Conservation (phyloP, 2,113 vertebrate species). For the Eonycteris spelaea region DNA sequence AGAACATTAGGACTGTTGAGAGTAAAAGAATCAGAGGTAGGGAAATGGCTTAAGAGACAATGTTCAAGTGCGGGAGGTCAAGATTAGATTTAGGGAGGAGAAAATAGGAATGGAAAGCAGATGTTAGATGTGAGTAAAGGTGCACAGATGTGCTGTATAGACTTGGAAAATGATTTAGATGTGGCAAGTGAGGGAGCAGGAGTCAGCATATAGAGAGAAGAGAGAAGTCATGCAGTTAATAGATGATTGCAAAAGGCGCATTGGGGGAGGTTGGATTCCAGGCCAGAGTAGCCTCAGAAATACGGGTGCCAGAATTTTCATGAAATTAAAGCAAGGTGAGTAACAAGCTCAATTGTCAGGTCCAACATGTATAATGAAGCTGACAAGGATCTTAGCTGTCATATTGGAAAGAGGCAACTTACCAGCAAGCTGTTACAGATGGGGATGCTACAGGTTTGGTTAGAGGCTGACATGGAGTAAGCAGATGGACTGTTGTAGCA, state of each 20-base stretch:
- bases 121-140: not conserved
- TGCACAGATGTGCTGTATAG: not conserved
- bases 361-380: not conserved
- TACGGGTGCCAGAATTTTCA: not conserved
- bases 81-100: conserved; percentile 20
- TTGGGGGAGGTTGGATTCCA: not conserved
- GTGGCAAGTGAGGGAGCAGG: not conserved
- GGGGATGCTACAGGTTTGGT: not conserved
- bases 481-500: not conserved
- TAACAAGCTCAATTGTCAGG: not conserved
- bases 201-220: not conserved
- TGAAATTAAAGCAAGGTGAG: conserved; percentile 19
- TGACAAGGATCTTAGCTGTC: not conserved
- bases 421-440: not conserved
- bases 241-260: not conserved
- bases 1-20: not conserved
- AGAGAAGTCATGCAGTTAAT: not conserved
- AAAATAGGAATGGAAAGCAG: not conserved
- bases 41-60: not conserved
- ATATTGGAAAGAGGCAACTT: conserved; percentile 21
- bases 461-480: not conserved
- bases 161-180: not conserved
- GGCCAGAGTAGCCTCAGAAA: not conserved
- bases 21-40: not conserved
- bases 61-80: not conserved